Conservation (phyloP, 2,888 invertebrate species). For the Plagiodera versicolora region DNA sequence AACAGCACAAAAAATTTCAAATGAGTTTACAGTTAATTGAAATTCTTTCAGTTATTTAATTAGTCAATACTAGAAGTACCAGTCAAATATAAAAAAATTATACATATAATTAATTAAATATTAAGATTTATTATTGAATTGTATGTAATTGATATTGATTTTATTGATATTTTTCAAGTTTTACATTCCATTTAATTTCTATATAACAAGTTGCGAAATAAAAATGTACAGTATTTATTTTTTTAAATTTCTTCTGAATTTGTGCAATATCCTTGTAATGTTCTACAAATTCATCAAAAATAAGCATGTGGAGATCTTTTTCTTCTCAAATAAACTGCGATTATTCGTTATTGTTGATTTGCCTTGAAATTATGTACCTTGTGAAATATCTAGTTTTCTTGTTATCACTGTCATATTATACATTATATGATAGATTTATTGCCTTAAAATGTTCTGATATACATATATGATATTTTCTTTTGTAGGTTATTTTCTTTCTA, state of each 20-base stretch:
- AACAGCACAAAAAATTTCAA: too few relatives aligned
- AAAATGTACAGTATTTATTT: conserved; percentile 32
- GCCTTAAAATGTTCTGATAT: not conserved
- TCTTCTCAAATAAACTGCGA: not conserved
- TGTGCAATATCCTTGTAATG: conserved; percentile 23
- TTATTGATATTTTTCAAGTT: conserved; percentile 30
- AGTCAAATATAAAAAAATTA: not conserved
- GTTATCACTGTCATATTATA: not conserved
- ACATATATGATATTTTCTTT: not conserved
- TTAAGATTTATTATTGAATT: conserved; percentile 11
- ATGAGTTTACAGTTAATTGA: not conserved
- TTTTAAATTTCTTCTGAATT: conserved; percentile 17
- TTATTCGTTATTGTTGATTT: not conserved
- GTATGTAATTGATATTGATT: conserved; percentile 22
- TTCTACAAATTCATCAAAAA: not conserved
- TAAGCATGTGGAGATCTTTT: not conserved
- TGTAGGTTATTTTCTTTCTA: not conserved
- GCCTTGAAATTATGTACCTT: not conserved
- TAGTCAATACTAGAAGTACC: not conserved
- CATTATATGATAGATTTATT: not conserved
- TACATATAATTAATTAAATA: not conserved
- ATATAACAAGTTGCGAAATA: conserved; percentile 20
- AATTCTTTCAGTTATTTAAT: not conserved
- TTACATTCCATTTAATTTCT: conserved; percentile 35
- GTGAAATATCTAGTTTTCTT: not conserved